Conservation (phyloP, 2,888 invertebrate genomes). For the Campaea margaritaria region DNA sequence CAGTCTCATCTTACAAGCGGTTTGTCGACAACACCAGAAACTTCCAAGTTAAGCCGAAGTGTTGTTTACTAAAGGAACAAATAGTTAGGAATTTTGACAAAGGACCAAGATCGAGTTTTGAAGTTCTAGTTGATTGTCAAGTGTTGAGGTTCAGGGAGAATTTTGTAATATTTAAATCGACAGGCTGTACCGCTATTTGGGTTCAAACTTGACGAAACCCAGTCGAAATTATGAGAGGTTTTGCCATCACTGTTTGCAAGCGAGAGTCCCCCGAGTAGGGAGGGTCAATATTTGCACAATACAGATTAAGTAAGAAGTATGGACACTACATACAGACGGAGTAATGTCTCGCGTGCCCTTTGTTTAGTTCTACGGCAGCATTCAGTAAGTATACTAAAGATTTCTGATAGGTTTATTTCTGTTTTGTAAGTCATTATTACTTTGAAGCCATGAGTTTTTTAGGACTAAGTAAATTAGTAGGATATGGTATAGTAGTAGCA, state of each 20-base stretch:
- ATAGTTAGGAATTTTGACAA: conserved; percentile 25
- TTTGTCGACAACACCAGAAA: conserved; percentile 1
- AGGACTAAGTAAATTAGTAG: no score
- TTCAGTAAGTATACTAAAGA: no score
- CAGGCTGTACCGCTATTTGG: not conserved
- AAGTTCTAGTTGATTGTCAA: conserved; percentile 9
- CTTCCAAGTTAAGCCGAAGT: not conserved
- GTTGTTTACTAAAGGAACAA: conserved; percentile 13
- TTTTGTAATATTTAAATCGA: not conserved
- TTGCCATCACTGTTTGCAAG: conserved; percentile 12
- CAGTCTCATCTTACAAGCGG: conserved; percentile 10
- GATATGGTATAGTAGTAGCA: no score
- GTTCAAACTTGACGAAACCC: conserved; percentile 3
- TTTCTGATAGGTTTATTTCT: no score
- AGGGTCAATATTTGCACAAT: conserved; percentile 14
- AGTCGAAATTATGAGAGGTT: conserved; percentile 13
- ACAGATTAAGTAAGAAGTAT: not conserved
- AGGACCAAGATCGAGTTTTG: conserved; percentile 15
- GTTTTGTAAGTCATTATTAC: no score
- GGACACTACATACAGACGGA: not conserved
- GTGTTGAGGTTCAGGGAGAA: conserved; percentile 2
- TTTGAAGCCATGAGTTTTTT: no score
- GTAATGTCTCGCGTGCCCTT: no score
- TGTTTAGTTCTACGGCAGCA: no score
- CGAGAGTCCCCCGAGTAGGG: conserved; percentile 3